Percentiles rank a stretch among this genome's conserved stretches.
phyloP scores from a whole-genome alignment of 2,113 vertebrate genomes.

The Glaucomys volans region DNA sequence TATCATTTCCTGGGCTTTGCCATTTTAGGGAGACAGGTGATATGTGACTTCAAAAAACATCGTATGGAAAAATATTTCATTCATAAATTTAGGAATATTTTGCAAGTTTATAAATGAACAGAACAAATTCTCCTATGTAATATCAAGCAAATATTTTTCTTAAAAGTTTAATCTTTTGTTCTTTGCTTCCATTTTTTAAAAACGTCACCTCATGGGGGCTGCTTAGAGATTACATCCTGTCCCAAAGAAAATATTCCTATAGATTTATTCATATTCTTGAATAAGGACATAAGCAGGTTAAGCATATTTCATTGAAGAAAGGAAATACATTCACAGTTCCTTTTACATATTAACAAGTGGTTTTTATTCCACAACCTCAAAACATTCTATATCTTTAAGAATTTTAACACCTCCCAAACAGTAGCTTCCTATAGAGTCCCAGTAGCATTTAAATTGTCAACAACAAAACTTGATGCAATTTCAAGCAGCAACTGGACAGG shows the following conservation, averaged over 20 bases:
- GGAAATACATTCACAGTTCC: background rate
- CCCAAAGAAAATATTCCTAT: slow-evolving; percentile 60
- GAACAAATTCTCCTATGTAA: slow-evolving; percentile 10
- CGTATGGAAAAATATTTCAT: slow-evolving; percentile 54
- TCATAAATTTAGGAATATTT: slow-evolving; percentile 60
- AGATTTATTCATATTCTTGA: slow-evolving; percentile 24
- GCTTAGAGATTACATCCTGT: slow-evolving; percentile 1
- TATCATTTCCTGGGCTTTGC: slow-evolving; percentile 51
- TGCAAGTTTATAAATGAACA: slow-evolving; percentile 60
- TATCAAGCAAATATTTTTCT: background rate
- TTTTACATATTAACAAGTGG: slow-evolving; percentile 12
- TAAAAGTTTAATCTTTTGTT: slow-evolving; percentile 51
- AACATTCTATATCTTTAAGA: slow-evolving; percentile 31
- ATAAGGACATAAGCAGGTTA: background rate
- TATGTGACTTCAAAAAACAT: slow-evolving; percentile 49
- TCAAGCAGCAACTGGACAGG: background rate
- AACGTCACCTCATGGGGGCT: background rate
- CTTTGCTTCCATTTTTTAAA: background rate
- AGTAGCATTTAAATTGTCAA: background rate
- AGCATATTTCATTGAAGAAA: slow-evolving; percentile 24
- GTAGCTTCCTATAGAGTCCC: background rate
- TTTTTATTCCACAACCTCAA: slow-evolving; percentile 42
- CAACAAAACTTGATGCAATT: background rate
- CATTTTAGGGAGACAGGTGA: background rate
- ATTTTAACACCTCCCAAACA: background rate